These are phyloP conservation scores for Macroramphosus scolopax DNA, from an alignment of 2,797 vertebrate species.

Conservation along the genomic window DNA sequence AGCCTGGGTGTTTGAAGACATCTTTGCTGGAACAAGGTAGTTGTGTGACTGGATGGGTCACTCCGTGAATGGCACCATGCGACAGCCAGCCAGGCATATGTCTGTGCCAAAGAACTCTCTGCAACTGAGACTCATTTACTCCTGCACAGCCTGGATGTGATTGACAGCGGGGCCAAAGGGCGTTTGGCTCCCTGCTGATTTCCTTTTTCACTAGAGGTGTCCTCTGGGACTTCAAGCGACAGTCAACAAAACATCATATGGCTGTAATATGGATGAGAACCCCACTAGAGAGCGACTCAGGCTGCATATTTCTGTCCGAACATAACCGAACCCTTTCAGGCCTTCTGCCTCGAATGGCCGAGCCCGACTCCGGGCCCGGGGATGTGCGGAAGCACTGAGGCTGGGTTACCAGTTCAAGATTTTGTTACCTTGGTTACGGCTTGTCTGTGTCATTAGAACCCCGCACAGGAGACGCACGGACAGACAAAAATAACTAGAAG, in stretches of 20 bases:
- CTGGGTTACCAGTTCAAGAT: no score
- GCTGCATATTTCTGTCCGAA: no score
- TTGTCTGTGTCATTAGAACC: no score
- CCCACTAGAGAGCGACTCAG: no score
- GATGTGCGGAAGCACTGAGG: no score
- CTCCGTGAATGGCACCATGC: conserved; percentile 45
- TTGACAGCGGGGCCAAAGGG: conserved; percentile 73
- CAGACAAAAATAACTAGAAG: no score
- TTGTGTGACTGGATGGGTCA: conserved; percentile 49
- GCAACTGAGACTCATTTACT: conserved; percentile 54
- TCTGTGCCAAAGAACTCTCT: conserved; percentile 51
- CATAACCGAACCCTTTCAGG: no score
- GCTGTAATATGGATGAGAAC: conserved; percentile 62
- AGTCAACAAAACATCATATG: conserved; percentile 63
- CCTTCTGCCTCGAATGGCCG: no score
- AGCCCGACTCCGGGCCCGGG: no score
- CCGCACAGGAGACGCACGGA: no score
- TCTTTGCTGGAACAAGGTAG: conserved; percentile 33
- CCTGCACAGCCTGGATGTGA: conserved; percentile 52
- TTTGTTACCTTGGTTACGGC: no score
- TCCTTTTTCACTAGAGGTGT: conserved; percentile 64
- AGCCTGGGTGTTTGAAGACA: no score
- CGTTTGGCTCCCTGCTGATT: conserved; percentile 63
- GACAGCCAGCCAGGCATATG: conserved; percentile 61
- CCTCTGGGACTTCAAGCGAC: conserved; percentile 65